Conservation (phyloP, 2,888 invertebrate species). For the Sphaerolaimus hirsutus region DNA sequence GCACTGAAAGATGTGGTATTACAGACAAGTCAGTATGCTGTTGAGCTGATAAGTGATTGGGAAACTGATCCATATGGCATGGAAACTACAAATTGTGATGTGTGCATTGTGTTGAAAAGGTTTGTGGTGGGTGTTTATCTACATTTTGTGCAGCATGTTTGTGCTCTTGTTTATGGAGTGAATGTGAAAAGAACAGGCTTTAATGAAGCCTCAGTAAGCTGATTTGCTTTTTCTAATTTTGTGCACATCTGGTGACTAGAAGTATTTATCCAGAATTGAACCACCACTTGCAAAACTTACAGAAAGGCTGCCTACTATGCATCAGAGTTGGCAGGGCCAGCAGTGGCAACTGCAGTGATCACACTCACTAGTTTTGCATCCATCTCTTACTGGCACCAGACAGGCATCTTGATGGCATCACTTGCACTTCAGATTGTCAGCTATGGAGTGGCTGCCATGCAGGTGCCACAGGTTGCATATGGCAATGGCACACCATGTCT, state of each 20-base stretch:
- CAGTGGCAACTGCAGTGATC: conserved; percentile 16
- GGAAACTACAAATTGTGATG: conserved; percentile 19
- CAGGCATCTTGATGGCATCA: conserved; percentile 12
- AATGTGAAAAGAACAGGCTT: too few relatives aligned
- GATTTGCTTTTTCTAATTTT: too few relatives aligned
- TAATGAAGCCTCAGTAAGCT: too few relatives aligned
- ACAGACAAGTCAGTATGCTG: background rate
- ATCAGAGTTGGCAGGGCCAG: conserved; percentile 20
- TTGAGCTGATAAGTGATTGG: conserved; percentile 17
- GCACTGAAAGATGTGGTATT: background rate
- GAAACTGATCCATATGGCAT: conserved; percentile 22
- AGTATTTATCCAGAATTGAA: too few relatives aligned
- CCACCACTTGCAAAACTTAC: too few relatives aligned
- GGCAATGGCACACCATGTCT: conserved; percentile 18
- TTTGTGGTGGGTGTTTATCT: too few relatives aligned
- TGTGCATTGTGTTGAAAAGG: conserved; percentile 19
- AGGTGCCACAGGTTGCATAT: conserved; percentile 21
- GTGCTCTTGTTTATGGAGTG: too few relatives aligned
- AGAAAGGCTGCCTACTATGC: conserved; percentile 20
- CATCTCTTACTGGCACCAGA: conserved; percentile 2
- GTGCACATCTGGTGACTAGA: too few relatives aligned
- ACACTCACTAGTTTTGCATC: conserved; percentile 21
- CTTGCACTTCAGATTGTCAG: conserved; percentile 18
- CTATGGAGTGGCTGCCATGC: conserved; percentile 14
- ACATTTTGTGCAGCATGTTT: too few relatives aligned